phyloP scores from a whole-genome alignment of 2,797 vertebrate species.

The Alfaro cultratus region DNA sequence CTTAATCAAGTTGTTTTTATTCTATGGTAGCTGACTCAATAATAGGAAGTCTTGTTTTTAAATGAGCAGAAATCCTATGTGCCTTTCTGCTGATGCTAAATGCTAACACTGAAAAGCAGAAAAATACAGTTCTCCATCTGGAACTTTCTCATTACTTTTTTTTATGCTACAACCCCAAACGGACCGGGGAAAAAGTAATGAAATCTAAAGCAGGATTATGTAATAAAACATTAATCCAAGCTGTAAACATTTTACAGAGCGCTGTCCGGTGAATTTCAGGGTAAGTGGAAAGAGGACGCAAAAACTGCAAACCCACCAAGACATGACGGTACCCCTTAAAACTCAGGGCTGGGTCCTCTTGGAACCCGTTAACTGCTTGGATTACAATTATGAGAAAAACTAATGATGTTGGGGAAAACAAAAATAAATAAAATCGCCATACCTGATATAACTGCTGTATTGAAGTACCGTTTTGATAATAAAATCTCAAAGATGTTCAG shows the following conservation, averaged over 20 bases:
- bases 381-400: no score
- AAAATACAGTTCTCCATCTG: background rate
- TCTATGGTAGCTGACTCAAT: background rate
- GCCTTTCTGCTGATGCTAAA: background rate
- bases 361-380: no score
- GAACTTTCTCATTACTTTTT: background rate
- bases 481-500: background rate
- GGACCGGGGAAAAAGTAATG: no score
- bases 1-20: background rate
- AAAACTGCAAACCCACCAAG: no score
- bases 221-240: no score
- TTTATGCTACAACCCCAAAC: background rate
- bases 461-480: background rate
- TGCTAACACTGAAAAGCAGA: background rate
- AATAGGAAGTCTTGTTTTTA: background rate
- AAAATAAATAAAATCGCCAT: background rate
- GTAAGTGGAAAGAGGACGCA: background rate
- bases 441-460: background rate
- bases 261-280: no score
- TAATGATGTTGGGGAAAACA: no score
- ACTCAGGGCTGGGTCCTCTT: background rate
- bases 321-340: no score
- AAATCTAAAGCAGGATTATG: no score
- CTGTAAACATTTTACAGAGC: no score
- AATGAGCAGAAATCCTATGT: background rate